Evolutionary conservation across 1,140 invertebrate genomes (phyloP).

Genomic region (Kradibia gibbosae): DNA sequence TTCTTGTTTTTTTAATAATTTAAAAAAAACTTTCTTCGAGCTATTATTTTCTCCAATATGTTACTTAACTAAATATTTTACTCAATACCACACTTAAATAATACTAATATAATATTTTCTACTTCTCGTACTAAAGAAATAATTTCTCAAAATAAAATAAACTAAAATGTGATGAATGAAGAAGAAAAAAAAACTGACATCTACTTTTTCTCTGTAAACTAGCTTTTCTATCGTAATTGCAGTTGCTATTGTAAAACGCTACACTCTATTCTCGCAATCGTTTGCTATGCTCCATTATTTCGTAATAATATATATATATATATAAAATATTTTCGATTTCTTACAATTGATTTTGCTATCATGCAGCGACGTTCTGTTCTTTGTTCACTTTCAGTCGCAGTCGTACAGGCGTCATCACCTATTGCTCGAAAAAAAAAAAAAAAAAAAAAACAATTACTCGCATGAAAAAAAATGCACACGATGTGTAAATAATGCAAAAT

Average conservation of each 20-base stretch:
- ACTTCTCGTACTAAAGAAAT: neutral
- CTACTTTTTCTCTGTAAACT: slow-evolving; percentile 23
- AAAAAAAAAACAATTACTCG: slow-evolving; percentile 4
- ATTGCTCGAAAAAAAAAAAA: neutral
- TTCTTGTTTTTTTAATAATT: neutral
- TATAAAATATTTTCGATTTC: slow-evolving; percentile 1
- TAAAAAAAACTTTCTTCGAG: neutral
- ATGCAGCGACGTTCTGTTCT: neutral
- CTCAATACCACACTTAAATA: no score
- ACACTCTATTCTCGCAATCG: slow-evolving; percentile 19
- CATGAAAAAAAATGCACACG: neutral
- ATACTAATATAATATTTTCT: neutral
- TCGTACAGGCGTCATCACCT: slow-evolving; percentile 1
- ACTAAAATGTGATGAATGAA: neutral
- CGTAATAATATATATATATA: neutral
- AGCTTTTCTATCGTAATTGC: slow-evolving; percentile 10
- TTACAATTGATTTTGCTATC: slow-evolving; percentile 3
- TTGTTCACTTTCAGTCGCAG: slow-evolving; percentile 16
- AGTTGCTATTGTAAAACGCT: slow-evolving; percentile 9
- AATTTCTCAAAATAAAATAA: neutral
- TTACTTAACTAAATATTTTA: no score
- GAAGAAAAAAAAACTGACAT: neutral
- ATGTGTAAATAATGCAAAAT: neutral
- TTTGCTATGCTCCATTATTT: slow-evolving; percentile 18
- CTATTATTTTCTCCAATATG: neutral